phyloP scores from a whole-genome alignment of 2,888 invertebrate species.

The Drosophila neotestacea region DNA sequence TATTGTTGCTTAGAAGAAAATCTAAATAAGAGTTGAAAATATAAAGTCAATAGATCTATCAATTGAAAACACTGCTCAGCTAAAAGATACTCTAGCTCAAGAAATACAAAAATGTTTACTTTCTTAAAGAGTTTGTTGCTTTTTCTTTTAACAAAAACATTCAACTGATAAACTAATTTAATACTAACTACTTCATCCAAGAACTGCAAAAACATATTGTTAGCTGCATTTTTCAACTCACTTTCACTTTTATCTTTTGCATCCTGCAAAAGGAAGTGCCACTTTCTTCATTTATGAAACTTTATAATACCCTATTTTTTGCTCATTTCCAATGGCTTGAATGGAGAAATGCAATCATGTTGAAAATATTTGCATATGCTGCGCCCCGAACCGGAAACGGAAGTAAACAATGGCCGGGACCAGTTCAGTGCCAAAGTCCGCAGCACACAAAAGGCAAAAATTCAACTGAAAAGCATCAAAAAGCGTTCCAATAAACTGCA shows the following conservation, averaged over 20 bases:
- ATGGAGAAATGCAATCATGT: constrained; percentile 73
- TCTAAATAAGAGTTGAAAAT: neutral
- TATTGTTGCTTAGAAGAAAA: neutral
- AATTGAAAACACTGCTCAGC: no score
- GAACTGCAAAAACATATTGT: constrained; percentile 1
- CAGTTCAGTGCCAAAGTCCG: constrained; percentile 7
- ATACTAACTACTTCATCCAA: no score
- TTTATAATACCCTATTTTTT: neutral
- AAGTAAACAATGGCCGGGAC: constrained; percentile 73
- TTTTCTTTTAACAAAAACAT: no score
- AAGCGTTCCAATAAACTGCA: constrained; percentile 43
- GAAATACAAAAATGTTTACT: no score
- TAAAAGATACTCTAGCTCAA: neutral
- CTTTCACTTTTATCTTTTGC: neutral
- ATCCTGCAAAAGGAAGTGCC: neutral
- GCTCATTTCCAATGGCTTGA: constrained; percentile 34
- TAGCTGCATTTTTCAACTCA: neutral
- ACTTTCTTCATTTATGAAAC: neutral
- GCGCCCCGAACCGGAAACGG: constrained; percentile 65
- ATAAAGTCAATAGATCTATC: neutral
- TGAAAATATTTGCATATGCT: constrained; percentile 73
- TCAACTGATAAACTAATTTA: no score
- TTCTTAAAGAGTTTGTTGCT: no score
- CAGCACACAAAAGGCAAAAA: constrained; percentile 44
- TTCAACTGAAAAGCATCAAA: constrained; percentile 32